Percentiles rank a stretch among this genome's conserved stretches.
Conservation (phyloP, 2,797 vertebrate species). For the Acrossocheilus fasciatus region DNA sequence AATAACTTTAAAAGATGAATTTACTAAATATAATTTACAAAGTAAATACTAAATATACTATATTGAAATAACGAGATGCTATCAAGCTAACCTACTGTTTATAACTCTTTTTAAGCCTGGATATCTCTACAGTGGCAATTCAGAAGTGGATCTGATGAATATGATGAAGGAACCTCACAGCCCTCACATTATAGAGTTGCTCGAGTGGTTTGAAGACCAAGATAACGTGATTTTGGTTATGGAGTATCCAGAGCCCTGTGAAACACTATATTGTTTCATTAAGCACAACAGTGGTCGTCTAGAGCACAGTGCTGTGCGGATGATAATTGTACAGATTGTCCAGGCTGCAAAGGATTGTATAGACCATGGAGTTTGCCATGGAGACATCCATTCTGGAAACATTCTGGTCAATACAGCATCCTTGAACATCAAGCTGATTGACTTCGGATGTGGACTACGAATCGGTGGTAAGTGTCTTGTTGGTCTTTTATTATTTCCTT, state of each 20-base stretch:
- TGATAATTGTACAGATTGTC: background rate
- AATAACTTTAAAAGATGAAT: background rate
- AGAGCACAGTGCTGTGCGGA: background rate
- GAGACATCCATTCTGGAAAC: conserved; percentile 1
- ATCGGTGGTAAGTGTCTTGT: background rate
- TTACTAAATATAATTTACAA: background rate
- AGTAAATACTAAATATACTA: background rate
- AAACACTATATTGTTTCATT: background rate
- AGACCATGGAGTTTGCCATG: background rate
- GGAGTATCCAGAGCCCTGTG: conserved; percentile 2
- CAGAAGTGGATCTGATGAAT: background rate
- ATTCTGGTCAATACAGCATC: conserved; percentile 1
- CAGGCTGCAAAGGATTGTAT: background rate
- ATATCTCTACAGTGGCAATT: background rate
- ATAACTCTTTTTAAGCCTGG: background rate
- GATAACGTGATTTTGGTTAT: background rate
- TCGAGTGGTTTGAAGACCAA: background rate
- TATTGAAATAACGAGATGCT: background rate
- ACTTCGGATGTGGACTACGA: background rate
- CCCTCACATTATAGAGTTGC: background rate
- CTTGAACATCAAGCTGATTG: background rate
- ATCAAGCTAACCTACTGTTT: background rate
- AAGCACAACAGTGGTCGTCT: background rate
- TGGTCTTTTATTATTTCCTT: background rate
- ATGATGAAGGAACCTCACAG: background rate